Base-by-base conservation (phyloP, 1,140 invertebrate genomes). In the Leptinotarsa undecemlineata region DNA sequence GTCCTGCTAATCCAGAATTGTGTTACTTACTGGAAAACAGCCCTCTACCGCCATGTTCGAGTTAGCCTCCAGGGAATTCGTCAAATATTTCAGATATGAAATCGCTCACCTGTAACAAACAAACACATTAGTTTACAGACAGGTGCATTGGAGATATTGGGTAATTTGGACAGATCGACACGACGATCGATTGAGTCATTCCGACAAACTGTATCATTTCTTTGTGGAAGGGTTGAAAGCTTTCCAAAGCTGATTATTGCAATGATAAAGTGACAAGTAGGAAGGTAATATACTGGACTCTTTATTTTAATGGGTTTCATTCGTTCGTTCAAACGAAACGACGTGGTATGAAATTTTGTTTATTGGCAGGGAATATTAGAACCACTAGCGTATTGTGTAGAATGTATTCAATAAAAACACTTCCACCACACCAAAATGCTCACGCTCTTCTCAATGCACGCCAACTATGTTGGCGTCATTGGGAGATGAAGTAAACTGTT, bases 71-170 rank as follows among this genome's bases (percentile, higher is more conserved):
- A 14, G 63, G 64, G 64, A 42, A 19, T n/a, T 13, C 21, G 23
- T 17, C 19, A 42, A 42, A 67, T 67, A 67, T 67, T 42, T 67
- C 64, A 19, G 51, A 67, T 67, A 67, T 67, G 64, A 67, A 26
- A 67, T 67, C 64, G 64, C 64, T 67, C 64, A 67, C 64, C 64
- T 67, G 64, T 42, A 67, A 67, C 64, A 67, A 67, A 67, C 64
- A 67, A 42, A 67, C 64, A 67, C 23, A 42, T 67, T 67, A 67
- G 64, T 67, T 42, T 67, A 67, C 64, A 23, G 64, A 15, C 14
- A 17, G n/a, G 51, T n/a, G 51, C 51, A 57, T 57, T 19, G 13
- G 15, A 15, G 4, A 23, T 23, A 67, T 67, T 67, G 26, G 26
- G 64, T 42, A 67, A 19, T 67, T 67, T 26, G 64, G 64, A 67